These are phyloP conservation scores for Neogobius melanostomus DNA, from an alignment of 2,113 vertebrate genomes.

Conservation along the genomic window DNA sequence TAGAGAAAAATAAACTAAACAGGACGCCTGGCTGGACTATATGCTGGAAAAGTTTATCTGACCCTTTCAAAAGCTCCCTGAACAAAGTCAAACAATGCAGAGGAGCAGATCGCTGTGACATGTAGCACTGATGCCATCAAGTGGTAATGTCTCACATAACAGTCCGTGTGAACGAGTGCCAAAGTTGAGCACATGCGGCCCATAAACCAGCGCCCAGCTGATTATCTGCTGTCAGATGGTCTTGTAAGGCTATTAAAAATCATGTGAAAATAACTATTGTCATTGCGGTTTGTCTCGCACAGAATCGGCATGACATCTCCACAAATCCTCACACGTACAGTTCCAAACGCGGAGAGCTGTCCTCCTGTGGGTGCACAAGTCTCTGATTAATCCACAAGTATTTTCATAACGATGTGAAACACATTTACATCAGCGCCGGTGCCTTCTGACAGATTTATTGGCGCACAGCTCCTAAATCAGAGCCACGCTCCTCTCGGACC, in stretches of 20 bases:
- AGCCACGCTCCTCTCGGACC: conserved; percentile 27
- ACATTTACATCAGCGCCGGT: conserved; percentile 76
- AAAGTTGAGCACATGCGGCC: background rate
- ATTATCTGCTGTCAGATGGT: background rate
- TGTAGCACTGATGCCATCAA: conserved; percentile 4
- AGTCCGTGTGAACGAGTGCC: background rate
- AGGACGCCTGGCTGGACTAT: no score
- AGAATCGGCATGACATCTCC: conserved; percentile 25
- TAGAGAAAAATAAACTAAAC: no score
- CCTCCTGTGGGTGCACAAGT: conserved; percentile 53
- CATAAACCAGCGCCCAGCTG: background rate
- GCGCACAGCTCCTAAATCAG: conserved; percentile 70
- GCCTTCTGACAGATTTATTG: conserved; percentile 78
- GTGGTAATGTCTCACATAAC: background rate
- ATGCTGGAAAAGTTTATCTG: no score
- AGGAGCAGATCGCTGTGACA: background rate
- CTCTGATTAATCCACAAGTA: conserved; percentile 73
- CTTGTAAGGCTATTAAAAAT: background rate
- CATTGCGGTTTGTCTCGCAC: conserved; percentile 33
- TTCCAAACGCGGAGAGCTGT: conserved; percentile 45
- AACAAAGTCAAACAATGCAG: no score
- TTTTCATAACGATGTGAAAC: conserved; percentile 77
- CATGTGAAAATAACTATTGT: conserved; percentile 19
- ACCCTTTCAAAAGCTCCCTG: no score
- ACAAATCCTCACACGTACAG: conserved; percentile 43